Base-by-base conservation (phyloP, 2,888 invertebrate species). In the Iselma pallidipennis region DNA sequence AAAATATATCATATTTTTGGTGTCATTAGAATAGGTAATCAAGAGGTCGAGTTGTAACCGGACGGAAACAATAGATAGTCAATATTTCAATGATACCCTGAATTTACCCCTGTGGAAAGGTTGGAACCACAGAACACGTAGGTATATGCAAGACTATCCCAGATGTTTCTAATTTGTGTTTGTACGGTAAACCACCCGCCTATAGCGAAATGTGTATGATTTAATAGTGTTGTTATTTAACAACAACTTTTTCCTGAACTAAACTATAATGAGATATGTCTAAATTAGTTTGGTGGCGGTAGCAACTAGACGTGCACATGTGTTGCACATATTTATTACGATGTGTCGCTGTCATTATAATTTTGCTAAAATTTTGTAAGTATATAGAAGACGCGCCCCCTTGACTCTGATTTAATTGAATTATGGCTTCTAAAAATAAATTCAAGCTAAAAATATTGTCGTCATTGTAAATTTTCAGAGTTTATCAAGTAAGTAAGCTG, bases 61-160 rank as follows among this genome's bases (percentile, higher is more conserved):
- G 77, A 79, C 78, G 80, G 80, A 80, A 80, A 78, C 77, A 76
- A 79, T 80, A 76, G 78, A 79, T 76, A 77, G 78, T 77, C 78
- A 73, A 79, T 80, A 78, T 10, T 45, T 16, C 33, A 33, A 33
- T 33, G 33, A 33, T 33, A 33, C n/a, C 33, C 1, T 72, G 74
- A 71, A 72, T 69, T 66, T 66, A 71, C 65, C 63, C 63, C 66
- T 66, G 58, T 61, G 66, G 62, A 71, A 68, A 68, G 69, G 65
- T 66, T 71, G 69, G 66, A 57, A 66, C 73, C 74, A 67, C 74
- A 74, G 76, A 76, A 76, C 45, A 45, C 45, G 69, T 69, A 59
- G 61, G 55, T 57, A 21, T 54, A 54, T 64, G 61, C 56, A 53
- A 63, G 66, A 69, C 69, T 71, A 69, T 68, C 74, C 70, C 77